These are phyloP conservation scores for Tupaia chinensis DNA, from an alignment of 2,113 vertebrate species.

Conservation along the genomic window DNA sequence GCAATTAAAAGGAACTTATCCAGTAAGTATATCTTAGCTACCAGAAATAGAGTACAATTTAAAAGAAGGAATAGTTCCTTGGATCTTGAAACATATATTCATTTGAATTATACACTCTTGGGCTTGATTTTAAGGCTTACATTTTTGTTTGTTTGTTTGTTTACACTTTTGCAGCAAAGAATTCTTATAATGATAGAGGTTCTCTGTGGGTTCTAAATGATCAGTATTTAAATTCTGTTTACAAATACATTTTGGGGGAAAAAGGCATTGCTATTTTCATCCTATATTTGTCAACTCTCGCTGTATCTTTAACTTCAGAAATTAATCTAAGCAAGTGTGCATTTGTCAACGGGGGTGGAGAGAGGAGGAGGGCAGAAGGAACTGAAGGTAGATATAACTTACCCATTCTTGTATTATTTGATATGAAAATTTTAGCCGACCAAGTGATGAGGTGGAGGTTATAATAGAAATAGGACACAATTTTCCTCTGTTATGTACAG, in stretches of 20 bases:
- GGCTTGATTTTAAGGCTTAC: slow-evolving; percentile 54
- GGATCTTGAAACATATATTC: slow-evolving; percentile 38
- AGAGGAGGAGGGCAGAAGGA: not conserved
- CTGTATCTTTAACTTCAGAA: slow-evolving; percentile 52
- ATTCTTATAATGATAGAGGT: slow-evolving; percentile 47
- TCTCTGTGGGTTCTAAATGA: not conserved
- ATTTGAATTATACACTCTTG: slow-evolving; percentile 44
- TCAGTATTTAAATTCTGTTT: slow-evolving; percentile 61
- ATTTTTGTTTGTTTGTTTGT: not conserved
- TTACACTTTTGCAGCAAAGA: slow-evolving; percentile 60
- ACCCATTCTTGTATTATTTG: not conserved
- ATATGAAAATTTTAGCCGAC: not conserved
- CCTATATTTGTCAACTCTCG: not conserved
- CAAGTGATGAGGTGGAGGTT: not conserved
- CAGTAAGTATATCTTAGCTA: slow-evolving; percentile 92
- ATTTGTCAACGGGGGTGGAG: not conserved
- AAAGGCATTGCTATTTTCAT: not conserved
- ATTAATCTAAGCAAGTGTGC: slow-evolving; percentile 22
- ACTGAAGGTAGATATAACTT: not conserved
- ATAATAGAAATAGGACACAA: not conserved
- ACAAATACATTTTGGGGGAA: slow-evolving; percentile 17
- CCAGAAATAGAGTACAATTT: slow-evolving; percentile 55
- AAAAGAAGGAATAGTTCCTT: slow-evolving; percentile 70
- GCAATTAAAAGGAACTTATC: slow-evolving; percentile 97
- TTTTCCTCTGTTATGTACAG: not conserved